Conservation (phyloP, 1,140 invertebrate species). For the Caenorhabditis latens region DNA sequence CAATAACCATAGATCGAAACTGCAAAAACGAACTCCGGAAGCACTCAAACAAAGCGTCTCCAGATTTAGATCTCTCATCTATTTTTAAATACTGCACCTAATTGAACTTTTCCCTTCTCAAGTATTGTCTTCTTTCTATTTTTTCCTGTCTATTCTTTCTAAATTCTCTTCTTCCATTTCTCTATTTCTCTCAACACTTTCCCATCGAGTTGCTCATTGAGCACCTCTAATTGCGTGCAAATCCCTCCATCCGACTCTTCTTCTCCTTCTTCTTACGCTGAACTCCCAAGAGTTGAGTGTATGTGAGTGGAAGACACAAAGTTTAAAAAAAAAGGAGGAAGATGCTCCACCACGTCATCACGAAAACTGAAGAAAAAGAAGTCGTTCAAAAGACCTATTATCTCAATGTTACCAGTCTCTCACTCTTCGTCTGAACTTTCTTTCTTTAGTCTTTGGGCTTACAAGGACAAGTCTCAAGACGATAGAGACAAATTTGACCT, state of each 20-base stretch:
- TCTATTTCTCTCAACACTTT: constrained; percentile 19
- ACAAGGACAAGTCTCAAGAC: neutral
- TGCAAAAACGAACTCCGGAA: neutral
- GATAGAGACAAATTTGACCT: too few species aligned
- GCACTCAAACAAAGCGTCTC: neutral
- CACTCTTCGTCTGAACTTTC: neutral
- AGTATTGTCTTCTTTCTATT: neutral
- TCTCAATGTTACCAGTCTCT: neutral
- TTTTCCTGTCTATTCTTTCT: neutral
- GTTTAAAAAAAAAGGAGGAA: neutral
- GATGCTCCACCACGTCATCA: constrained; percentile 38
- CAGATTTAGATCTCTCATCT: neutral
- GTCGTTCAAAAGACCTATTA: constrained; percentile 54
- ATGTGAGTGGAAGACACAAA: constrained; percentile 46
- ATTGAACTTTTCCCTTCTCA: constrained; percentile 23
- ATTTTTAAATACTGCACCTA: neutral
- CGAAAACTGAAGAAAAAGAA: constrained; percentile 13
- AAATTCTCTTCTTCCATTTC: neutral
- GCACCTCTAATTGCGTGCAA: constrained; percentile 55
- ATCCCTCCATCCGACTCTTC: constrained; percentile 52
- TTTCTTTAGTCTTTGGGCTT: constrained; percentile 9
- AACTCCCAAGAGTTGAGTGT: constrained; percentile 53
- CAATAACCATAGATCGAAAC: too few species aligned
- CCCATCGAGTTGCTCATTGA: constrained; percentile 47
- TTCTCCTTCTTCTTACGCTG: constrained; percentile 7